phyloP scores from a whole-genome alignment of 1,140 invertebrate species.

The Cryptotermes secundus region DNA sequence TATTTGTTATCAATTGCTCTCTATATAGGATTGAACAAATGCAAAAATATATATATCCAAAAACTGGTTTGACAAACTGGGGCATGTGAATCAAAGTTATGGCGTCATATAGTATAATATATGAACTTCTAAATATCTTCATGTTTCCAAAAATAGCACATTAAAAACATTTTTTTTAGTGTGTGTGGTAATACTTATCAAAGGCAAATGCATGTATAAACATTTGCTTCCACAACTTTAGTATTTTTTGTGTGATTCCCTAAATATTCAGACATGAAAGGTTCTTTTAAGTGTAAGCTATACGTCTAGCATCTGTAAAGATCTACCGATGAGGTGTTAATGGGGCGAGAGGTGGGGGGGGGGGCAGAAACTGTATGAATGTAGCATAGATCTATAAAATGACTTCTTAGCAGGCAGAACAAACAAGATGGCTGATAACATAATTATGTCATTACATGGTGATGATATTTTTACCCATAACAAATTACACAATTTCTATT shows the following conservation, averaged over 20 bases:
- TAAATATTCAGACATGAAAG: slow-evolving; percentile 14
- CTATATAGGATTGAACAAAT: slow-evolving; percentile 20
- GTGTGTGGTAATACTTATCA: slow-evolving; percentile 5
- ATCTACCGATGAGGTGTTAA: background rate
- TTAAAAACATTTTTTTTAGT: slow-evolving; percentile 11
- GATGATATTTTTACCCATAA: background rate
- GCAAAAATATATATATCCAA: slow-evolving; percentile 20
- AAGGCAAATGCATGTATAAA: slow-evolving; percentile 10
- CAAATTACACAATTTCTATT: background rate
- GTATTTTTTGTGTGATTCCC: background rate
- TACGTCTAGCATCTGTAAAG: background rate
- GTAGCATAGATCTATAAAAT: background rate
- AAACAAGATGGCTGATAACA: background rate
- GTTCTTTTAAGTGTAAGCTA: background rate
- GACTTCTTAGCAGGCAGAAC: background rate
- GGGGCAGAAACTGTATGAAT: background rate
- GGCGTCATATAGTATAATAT: slow-evolving; percentile 20
- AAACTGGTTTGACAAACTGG: slow-evolving; percentile 11
- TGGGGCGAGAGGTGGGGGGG: background rate
- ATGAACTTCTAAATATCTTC: slow-evolving; percentile 20
- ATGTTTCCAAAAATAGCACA: slow-evolving; percentile 16
- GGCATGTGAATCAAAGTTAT: slow-evolving; percentile 16
- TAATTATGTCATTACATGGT: background rate
- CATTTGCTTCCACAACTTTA: slow-evolving; percentile 19
- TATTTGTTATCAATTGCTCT: background rate